These are phyloP conservation scores for Otolemur garnettii DNA, from an alignment of 2,113 vertebrate species.

Conservation along the genomic window DNA sequence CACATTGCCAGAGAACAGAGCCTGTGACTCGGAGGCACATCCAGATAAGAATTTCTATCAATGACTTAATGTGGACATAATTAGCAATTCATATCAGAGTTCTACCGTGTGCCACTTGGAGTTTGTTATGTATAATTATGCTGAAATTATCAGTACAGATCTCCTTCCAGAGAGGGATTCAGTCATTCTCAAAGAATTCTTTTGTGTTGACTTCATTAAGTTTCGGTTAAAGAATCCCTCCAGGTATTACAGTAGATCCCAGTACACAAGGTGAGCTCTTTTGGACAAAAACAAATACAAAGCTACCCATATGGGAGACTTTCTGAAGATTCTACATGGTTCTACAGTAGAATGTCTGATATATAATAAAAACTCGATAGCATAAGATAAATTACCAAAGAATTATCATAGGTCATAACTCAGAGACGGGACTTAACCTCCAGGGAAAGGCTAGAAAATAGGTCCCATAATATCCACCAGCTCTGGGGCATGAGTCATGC, in stretches of 20 bases:
- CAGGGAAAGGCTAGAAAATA: background rate
- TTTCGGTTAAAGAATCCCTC: background rate
- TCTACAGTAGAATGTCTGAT: background rate
- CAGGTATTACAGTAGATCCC: background rate
- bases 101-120: background rate
- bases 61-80: background rate
- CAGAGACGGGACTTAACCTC: background rate
- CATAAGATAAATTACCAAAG: background rate
- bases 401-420: background rate
- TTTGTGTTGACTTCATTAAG: conserved; percentile 33
- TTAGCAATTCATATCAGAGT: conserved; percentile 22
- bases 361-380: background rate
- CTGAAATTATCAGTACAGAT: background rate
- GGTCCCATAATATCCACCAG: background rate
- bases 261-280: background rate
- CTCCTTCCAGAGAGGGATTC: background rate
- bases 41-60: background rate
- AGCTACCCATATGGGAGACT: background rate
- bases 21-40: accelerated
- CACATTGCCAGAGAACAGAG: accelerated
- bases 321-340: background rate
- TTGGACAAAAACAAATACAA: background rate
- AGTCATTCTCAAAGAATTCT: conserved; percentile 34
- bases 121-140: background rate
- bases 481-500: background rate